These are phyloP conservation scores for Cydia splendana DNA, from an alignment of 1,140 invertebrate genomes.

Conservation along the genomic window DNA sequence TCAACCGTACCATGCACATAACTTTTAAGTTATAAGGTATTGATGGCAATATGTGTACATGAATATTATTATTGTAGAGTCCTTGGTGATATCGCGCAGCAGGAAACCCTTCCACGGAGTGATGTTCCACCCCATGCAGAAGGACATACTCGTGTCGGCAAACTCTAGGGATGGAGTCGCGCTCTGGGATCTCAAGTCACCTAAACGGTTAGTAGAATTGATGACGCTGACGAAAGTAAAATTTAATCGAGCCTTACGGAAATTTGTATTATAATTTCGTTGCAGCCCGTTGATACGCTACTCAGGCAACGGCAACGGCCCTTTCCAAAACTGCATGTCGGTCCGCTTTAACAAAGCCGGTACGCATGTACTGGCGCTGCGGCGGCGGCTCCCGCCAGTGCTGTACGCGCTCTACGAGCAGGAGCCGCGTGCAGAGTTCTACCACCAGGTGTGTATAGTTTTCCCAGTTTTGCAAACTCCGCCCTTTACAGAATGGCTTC, in stretches of 20 bases:
- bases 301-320: conserved; percentile 81
- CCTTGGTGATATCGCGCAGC: conserved; percentile 72
- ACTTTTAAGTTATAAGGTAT: too few relatives aligned
- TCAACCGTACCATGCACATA: too few relatives aligned
- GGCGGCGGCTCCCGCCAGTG: conserved; percentile 91
- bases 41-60: neutral
- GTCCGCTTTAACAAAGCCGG: conserved; percentile 93
- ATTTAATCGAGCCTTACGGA: too few relatives aligned
- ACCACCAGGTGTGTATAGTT: conserved; percentile 81
- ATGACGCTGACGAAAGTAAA: too few relatives aligned
- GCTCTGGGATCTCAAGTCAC: conserved; percentile 93
- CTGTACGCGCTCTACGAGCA: conserved; percentile 86
- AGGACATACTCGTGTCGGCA: conserved; percentile 90
- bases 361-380: conserved; percentile 88
- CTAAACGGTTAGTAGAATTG: conserved; percentile 84
- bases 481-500: neutral
- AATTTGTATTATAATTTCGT: neutral
- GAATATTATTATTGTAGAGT: conserved; percentile 54
- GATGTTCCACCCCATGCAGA: conserved; percentile 93
- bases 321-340: conserved; percentile 92
- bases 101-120: conserved; percentile 91
- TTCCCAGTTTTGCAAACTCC: neutral
- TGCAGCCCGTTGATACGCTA: conserved; percentile 85
- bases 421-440: conserved; percentile 90
- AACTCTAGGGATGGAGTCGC: conserved; percentile 94